phyloP scores from a whole-genome alignment of 2,888 invertebrate species.

The Thysanoteuthis rhombus region DNA sequence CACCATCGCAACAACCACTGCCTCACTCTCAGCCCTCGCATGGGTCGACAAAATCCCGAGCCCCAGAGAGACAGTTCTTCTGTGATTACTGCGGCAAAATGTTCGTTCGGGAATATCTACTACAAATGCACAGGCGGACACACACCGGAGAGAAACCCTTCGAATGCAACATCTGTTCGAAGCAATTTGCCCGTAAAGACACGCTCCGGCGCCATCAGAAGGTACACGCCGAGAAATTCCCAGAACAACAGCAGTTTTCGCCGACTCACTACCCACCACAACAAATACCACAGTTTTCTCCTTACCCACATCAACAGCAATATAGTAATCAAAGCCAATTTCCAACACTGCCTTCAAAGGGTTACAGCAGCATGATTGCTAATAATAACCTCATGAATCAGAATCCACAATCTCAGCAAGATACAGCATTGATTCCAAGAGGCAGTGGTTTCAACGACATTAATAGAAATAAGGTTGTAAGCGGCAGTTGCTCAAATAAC shows the following conservation, averaged over 20 bases:
- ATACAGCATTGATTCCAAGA: not conserved
- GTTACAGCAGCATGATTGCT: not conserved
- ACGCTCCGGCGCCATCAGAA: not conserved
- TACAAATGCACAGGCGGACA: not conserved
- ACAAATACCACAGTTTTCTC: not conserved
- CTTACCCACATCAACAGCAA: not conserved
- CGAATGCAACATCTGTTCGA: not conserved
- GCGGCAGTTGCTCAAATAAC: not conserved
- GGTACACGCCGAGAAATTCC: not conserved
- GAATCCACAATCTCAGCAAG: not conserved
- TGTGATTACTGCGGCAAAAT: slow-evolving; percentile 25
- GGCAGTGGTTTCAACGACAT: not conserved
- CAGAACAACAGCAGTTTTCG: not conserved
- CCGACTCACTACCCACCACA: not conserved
- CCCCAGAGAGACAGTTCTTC: not conserved
- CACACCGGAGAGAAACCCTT: slow-evolving; percentile 20
- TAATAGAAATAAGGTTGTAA: not conserved
- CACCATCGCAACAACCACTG: not conserved
- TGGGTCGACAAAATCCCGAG: not conserved
- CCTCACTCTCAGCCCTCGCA: not conserved
- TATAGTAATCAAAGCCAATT: not conserved
- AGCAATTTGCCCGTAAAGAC: slow-evolving; percentile 16
- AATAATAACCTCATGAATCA: not conserved
- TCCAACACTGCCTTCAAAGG: not conserved
- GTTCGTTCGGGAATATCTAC: not conserved